Base-by-base conservation (phyloP, 2,113 vertebrate genomes). In the Paraplagusia blochii region DNA sequence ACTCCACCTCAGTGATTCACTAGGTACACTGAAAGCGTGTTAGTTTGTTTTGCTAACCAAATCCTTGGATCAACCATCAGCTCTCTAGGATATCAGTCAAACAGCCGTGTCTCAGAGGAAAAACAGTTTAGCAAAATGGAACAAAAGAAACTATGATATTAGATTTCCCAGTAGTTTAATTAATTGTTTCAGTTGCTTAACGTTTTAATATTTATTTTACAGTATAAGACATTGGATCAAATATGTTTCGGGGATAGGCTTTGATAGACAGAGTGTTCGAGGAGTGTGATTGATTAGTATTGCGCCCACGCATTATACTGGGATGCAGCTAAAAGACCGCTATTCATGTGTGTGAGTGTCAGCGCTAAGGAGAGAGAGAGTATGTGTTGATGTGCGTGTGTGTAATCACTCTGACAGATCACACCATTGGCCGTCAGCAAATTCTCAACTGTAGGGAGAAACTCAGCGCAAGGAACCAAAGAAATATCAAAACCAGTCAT, bases 201-300 rank as follows among this genome's bases (percentile, higher is more conserved):
- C 22, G 6, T 29, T 29, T 6, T 29, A 29, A 4, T 29, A 4
- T 29, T 6, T 29, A 29, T 29, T 29, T 29, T 29, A 29, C 22
- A 29, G 7, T 11, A 48, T 1, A 17, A 45, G 19, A 40, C 12
- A 44, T 40, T n/a, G 5, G 11, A 51, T 69, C 29, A 62, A 34
- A 65, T 17, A 33, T 18, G 9, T 47, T 64, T 16, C 1, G 22
- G 7, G 1, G 5, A 40, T 42, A 15, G 12, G n/a, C n/a, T n/a
- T n/a, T n/a, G 71, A 56, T 66, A 44, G 69, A 59, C 67, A 82
- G 78, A 56, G 44, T 53, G n/a, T n/a, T n/a, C n/a, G n/a, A n/a
- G n/a, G n/a, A n/a, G 71, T 58, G 66, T 47, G 70, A 59, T 76
- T 44, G 78, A 90, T 91, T 88, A 90, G 85, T 79, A 89, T 84